Base-by-base conservation (phyloP, 2,797 vertebrate species). In the Galaxias olidus region DNA sequence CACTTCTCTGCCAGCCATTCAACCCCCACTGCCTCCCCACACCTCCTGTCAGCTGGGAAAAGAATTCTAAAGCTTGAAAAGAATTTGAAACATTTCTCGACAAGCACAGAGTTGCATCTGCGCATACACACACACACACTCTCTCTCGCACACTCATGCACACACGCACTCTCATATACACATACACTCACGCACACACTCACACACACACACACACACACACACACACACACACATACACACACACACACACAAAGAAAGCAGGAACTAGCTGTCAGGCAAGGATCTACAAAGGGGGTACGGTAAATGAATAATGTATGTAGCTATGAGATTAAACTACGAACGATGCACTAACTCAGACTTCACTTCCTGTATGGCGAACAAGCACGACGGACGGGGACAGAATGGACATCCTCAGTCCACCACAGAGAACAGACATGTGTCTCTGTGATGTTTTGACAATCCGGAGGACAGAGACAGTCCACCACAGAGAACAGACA, bases 251-350 rank as follows among this genome's bases (percentile, higher is more conserved):
- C 30, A 30, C 30, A 30, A 30, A 30, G 30, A 2, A 30, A 51
- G 51, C 40, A 2, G 19, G 1, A 18, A 30, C 64, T 14, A 41
- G 61, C 68, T 62, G 61, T n/a, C 64, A 61, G 65, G 54, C 64
- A 11, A 41, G 61, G 59, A 61, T 73, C 15, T 9, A 63, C 61
- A 71, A 72, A 73, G 72, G 45, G 71, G 76, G 73, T 77, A 74
- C 76, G 49, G 44, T 9, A 58, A 64, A 77, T 87, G 73, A 87
- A 87, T 83, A 80, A 83, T 85, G 77, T 45, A 84, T 47, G 72
- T 72, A 72, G 75, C 78, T 83, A 79, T 79, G 82, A n/a, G n/a
- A n/a, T n/a, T n/a, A n/a, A n/a, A 75, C 79, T 74, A 84, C 84
- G 86, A 83, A 85, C 80, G 82, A 84, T 84, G 81, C 81, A 75